Percentiles rank a stretch among this genome's conserved stretches.
Evolutionary conservation across 2,888 invertebrate genomes (phyloP).

Genomic region (Tinea pellionella): DNA sequence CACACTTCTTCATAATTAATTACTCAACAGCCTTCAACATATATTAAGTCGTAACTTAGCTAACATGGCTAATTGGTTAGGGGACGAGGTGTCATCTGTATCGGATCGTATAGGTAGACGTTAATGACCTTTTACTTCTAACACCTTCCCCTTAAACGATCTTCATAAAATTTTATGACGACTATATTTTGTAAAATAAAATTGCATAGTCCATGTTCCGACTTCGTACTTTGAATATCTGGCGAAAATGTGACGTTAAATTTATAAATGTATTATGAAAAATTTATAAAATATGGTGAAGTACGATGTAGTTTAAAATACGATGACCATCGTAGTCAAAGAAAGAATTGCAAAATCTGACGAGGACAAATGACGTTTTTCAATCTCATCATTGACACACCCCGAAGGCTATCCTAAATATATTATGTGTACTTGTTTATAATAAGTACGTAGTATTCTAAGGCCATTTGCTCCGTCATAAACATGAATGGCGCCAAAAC

Average conservation of each 20-base stretch:
- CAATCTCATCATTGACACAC: constrained; percentile 24
- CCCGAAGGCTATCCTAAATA: constrained; percentile 26
- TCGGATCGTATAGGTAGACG: constrained; percentile 32
- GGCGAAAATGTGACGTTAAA: too few species aligned
- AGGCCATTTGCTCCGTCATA: constrained; percentile 64
- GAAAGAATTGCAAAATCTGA: not conserved
- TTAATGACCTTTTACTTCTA: constrained; percentile 37
- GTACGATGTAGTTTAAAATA: too few species aligned
- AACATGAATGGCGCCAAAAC: constrained; percentile 69
- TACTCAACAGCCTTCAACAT: not conserved
- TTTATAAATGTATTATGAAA: too few species aligned
- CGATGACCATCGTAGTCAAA: too few species aligned
- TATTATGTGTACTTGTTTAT: constrained; percentile 54
- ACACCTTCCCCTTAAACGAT: constrained; percentile 38
- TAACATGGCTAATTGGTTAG: constrained; percentile 10
- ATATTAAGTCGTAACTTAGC: not conserved
- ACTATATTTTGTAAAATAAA: constrained; percentile 53
- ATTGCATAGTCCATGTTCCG: constrained; percentile 20
- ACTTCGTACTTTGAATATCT: too few species aligned
- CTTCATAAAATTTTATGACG: constrained; percentile 53
- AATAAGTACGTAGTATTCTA: constrained; percentile 64
- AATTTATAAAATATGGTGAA: too few species aligned
- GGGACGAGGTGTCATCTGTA: constrained; percentile 26
- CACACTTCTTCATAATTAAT: not conserved
- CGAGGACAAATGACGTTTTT: constrained; percentile 19